Evolutionary conservation across 2,113 vertebrate genomes (phyloP).

Genomic region (Mastomys coucha): DNA sequence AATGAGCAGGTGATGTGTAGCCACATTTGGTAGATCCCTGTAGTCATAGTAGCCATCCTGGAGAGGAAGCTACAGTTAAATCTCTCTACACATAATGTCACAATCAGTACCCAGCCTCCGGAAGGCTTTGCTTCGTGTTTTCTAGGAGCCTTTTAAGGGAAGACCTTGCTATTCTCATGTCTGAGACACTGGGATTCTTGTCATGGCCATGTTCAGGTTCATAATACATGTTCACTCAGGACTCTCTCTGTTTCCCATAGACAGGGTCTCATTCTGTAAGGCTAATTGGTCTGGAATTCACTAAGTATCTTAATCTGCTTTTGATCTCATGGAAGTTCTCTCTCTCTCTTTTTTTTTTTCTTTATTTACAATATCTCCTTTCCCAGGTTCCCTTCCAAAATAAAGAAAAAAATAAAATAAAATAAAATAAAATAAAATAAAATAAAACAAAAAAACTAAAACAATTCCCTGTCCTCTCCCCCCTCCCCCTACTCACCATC

Average conservation of each 20-base stretch:
- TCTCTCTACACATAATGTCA: background rate
- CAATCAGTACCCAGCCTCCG: background rate
- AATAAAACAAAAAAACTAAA: too few species aligned
- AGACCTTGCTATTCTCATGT: background rate
- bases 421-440: too few species aligned
- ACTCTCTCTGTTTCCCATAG: background rate
- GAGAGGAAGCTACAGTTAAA: background rate
- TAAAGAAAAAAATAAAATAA: too few species aligned
- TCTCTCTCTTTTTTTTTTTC: too few species aligned
- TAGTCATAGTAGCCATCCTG: background rate
- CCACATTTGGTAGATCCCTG: background rate
- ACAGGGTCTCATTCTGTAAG: background rate
- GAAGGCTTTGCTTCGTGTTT: background rate
- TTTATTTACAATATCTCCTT: too few species aligned
- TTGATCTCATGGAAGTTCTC: background rate
- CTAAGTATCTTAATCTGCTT: background rate
- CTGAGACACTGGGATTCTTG: background rate
- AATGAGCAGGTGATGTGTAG: background rate
- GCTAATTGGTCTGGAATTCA: background rate
- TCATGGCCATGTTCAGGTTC: background rate
- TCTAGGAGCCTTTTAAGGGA: background rate
- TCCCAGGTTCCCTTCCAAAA: too few species aligned
- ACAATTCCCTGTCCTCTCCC: too few species aligned
- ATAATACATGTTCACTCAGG: background rate
- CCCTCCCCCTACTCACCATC: too few species aligned